These are phyloP conservation scores for Thera britannica DNA, from an alignment of 2,888 invertebrate genomes.

Conservation along the genomic window DNA sequence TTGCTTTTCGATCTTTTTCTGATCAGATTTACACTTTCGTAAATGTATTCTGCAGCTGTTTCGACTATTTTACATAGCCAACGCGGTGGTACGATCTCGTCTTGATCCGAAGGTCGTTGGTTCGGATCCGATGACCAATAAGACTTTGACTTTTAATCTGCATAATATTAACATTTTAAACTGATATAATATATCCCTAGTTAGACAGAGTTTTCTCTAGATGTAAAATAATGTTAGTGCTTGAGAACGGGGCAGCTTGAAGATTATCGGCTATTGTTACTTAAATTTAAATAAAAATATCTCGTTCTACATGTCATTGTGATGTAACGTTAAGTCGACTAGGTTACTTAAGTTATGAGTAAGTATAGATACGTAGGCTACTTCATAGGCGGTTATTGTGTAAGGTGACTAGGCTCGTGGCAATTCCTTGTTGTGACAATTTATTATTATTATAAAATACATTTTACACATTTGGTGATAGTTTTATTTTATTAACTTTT, in stretches of 20 bases:
- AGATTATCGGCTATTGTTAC: conserved; percentile 70
- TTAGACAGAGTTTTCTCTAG: conserved; percentile 32
- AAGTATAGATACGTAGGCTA: conserved; percentile 60
- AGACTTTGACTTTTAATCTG: conserved; percentile 17
- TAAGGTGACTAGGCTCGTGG: conserved; percentile 67
- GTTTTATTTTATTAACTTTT: conserved; percentile 15
- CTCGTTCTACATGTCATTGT: conserved; percentile 84
- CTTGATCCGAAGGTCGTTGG: not conserved
- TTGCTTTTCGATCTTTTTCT: conserved; percentile 29
- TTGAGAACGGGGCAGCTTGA: conserved; percentile 63
- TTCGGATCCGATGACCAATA: conserved; percentile 9
- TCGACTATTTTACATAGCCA: conserved; percentile 7
- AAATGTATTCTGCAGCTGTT: conserved; percentile 13
- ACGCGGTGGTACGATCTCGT: conserved; percentile 4
- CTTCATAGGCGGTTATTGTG: conserved; percentile 65
- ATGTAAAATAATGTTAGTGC: conserved; percentile 38
- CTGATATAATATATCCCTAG: conserved; percentile 25
- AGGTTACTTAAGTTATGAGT: conserved; percentile 61
- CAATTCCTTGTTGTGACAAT: conserved; percentile 82
- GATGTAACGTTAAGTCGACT: conserved; percentile 81
- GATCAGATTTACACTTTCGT: conserved; percentile 26
- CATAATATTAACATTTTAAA: conserved; percentile 30
- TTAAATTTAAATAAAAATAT: conserved; percentile 68
- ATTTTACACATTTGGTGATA: conserved; percentile 71
- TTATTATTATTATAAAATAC: conserved; percentile 76